A percentile compares a stretch with the other conserved stretches of the same genome.
Evolutionary conservation across 2,113 vertebrate species (phyloP).

Genomic region (Grantiella picta): DNA sequence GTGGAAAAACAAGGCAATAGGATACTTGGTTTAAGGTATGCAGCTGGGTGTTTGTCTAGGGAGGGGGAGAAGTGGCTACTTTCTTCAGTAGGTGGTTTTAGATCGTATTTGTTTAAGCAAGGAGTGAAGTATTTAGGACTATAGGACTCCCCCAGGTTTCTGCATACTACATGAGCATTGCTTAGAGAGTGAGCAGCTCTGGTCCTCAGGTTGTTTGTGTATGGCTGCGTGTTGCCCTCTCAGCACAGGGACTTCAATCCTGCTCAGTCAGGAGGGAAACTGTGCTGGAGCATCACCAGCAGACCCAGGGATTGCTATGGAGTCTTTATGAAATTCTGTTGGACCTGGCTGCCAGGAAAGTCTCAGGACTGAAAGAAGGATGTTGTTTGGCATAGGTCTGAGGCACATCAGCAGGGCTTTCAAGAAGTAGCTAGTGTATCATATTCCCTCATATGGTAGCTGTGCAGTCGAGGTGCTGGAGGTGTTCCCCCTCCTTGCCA

Average conservation of each 20-base stretch:
- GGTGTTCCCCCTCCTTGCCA: neutral
- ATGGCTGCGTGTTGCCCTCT: rapidly evolving
- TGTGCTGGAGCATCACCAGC: neutral
- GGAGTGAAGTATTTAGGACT: neutral
- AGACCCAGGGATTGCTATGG: neutral
- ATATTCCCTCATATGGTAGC: neutral
- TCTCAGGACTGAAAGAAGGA: neutral
- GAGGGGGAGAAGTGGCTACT: neutral
- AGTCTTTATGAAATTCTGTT: neutral
- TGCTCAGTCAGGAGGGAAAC: neutral
- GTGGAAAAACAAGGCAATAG: neutral
- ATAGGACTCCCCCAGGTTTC: neutral
- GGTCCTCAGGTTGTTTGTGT: neutral
- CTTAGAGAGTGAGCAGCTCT: neutral
- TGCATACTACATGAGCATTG: neutral
- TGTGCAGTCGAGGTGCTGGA: neutral
- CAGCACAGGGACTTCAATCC: neutral
- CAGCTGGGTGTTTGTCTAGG: neutral
- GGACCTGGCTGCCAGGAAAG: neutral
- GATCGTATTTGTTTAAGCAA: neutral
- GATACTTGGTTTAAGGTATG: neutral
- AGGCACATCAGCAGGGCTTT: neutral
- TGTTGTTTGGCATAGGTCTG: neutral
- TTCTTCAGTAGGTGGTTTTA: neutral
- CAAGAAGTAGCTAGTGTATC: neutral